Evolutionary conservation across 2,888 invertebrate genomes (phyloP), one percentile per base, ranked within the genome.

Genomic region (Linnaemya vulpina): DNA sequence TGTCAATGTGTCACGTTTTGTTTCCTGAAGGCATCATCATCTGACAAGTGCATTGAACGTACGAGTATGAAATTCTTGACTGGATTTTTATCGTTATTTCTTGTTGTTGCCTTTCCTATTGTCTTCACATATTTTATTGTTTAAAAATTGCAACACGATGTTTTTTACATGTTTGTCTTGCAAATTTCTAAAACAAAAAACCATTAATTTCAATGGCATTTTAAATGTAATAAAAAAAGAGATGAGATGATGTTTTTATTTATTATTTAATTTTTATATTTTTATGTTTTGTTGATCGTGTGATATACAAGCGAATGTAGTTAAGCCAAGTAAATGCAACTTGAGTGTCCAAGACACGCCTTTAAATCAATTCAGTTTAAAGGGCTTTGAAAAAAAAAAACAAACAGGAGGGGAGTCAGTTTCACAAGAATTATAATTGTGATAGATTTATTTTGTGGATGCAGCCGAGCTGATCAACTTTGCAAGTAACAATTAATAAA

Each of bases 41-140:
- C 30, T 70, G 83, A 70, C 83, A 83, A 83, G 75, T 83, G 83
- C 78, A 79, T 79, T 83, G 73, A 68, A 83, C 83, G 68, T 70
- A 30, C 11, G 25, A n/a, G 40, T 76, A 43, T 67, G 17, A 65
- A 3, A 46, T 49, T 76, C 20, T 76, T 46, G 38, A 58, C 46
- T 67, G 65, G 30, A 30, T n/a, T 43, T 55, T 58, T 65, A 43
- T 40, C 40, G 49, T 38, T 63, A 4, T n/a, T n/a, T 63, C 9
- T 73, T 60, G 20, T 73, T 73, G 46, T 76, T 55, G 15, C n/a
- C 25, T 8, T 20, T 51, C 3, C 51, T 62, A 3, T 63, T 75
- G 38, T 53, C 30, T 60, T 58, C 49, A 15, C 25, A 55, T 49
- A 58, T 77, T 60, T 79, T 67, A 67, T 40, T 67, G 46, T 49